phyloP scores from a whole-genome alignment of 2,113 vertebrate species.

The Pygathrix nemaeus region DNA sequence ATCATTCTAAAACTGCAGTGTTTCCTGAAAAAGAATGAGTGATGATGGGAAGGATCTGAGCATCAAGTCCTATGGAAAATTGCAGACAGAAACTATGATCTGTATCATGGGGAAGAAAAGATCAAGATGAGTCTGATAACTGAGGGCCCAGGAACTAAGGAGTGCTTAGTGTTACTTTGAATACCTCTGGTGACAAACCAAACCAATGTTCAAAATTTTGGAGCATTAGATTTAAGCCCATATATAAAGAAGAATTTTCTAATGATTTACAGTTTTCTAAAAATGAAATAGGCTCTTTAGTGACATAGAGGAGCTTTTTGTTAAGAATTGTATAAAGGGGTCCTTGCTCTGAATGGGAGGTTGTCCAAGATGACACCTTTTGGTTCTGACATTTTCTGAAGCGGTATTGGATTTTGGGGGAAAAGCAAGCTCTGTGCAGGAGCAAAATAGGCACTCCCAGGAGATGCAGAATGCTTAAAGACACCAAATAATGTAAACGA shows the following conservation, averaged over 20 bases:
- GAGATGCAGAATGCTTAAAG: not conserved
- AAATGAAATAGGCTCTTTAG: not conserved
- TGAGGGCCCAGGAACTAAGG: not conserved
- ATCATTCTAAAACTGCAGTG: not conserved
- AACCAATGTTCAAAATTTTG: not conserved
- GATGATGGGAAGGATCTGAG: not conserved
- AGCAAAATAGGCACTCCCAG: not conserved
- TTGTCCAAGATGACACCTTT: not conserved
- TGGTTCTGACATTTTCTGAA: not conserved
- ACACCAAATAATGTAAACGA: not conserved
- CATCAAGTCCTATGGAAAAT: not conserved
- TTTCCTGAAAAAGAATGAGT: constrained; percentile 5
- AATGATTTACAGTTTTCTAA: not conserved
- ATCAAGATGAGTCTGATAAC: not conserved
- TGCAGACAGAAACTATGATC: not conserved
- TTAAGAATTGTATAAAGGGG: not conserved
- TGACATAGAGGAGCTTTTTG: not conserved
- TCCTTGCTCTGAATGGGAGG: not conserved
- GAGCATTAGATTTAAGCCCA: not conserved
- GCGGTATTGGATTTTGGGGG: not conserved
- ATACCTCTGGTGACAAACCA: not conserved
- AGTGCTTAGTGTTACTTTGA: not conserved
- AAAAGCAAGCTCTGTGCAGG: not conserved
- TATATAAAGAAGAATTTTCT: not conserved
- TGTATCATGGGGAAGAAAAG: not conserved